Evolutionary conservation across 2,113 vertebrate species (phyloP), one percentile per base, ranked within the genome.

Genomic region (Micronycteris hirsuta): DNA sequence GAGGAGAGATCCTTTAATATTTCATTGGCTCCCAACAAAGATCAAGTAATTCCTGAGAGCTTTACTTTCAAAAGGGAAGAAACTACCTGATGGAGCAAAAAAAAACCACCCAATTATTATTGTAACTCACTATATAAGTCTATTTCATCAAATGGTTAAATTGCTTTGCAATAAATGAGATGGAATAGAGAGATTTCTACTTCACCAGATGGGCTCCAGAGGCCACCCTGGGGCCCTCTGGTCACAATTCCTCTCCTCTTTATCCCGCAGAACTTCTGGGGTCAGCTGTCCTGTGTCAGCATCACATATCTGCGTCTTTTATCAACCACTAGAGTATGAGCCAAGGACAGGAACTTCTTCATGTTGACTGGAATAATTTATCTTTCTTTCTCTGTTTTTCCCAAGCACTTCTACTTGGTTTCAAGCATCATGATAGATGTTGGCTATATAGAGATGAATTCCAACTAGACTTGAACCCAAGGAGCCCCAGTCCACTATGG

Each of bases 1-100:
- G 19, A 36, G 8, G 24, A 94, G 41, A 54, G 26, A 52, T 15
- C 54, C 31, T 93, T 93, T 49, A 89, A 67, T 89, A 78, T 47
- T 92, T 86, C 89, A 67, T 67, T 77, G 54, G 43, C 52, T 89
- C 92, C 80, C 93, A 89, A 84, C 41, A 83, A 86, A 89, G 61
- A 83, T 52, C 41, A 77, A 86, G 83, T 73, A 41, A 83, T 92
- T 92, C 33, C 41, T 20, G 7, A 47, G 85, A 94, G 76, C 38
- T 83, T 92, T 93, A 19, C 36, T 92, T 93, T 77, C 36, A 68
- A 86, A 94, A 92, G 77, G 24, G 80, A 86, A 93, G 74, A 78
- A 83, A 38, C 2, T 24, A 86, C 26, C 47, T 73, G 6, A 61
- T 93, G 16, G 33, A 38, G 10, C 45, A n/a, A n/a, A 49, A 87